Conservation (phyloP, 2,113 vertebrate species). For the Nannospalax galili region DNA sequence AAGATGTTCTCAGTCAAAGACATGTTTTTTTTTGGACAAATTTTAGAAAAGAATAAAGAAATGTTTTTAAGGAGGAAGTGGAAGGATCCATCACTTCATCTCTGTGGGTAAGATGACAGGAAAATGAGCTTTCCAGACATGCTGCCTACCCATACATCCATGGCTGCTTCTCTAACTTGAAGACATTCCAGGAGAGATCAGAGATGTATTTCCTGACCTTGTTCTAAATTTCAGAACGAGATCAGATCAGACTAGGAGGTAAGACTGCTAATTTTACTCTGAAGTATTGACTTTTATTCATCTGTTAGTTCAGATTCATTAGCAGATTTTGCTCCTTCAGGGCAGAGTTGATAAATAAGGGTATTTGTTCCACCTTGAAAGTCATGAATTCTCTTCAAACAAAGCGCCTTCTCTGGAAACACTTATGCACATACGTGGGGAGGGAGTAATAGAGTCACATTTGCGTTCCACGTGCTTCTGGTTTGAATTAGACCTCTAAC, state of each 20-base stretch:
- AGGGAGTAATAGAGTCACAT: neutral
- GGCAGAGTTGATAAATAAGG: neutral
- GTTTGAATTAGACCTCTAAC: slow-evolving; percentile 9
- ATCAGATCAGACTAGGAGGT: neutral
- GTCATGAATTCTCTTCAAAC: slow-evolving; percentile 10
- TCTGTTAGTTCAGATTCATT: neutral
- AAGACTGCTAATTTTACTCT: neutral
- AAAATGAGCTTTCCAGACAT: neutral
- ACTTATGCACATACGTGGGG: neutral
- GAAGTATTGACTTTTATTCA: neutral
- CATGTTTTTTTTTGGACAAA: neutral
- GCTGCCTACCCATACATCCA: neutral
- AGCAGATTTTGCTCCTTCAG: neutral
- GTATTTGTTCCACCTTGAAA: slow-evolving; percentile 6
- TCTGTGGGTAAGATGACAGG: neutral
- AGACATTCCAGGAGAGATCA: neutral
- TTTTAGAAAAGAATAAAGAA: neutral
- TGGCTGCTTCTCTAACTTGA: neutral
- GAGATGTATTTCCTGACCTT: neutral
- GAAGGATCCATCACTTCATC: neutral
- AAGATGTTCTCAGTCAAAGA: neutral
- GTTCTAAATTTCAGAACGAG: neutral
- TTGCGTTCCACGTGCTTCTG: slow-evolving; percentile 58
- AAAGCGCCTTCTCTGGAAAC: neutral
- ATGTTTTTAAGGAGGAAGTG: neutral